Base-by-base conservation (phyloP, 37 sponge, comb jelly and placozoan genomes). In the Axinella damicornis region DNA sequence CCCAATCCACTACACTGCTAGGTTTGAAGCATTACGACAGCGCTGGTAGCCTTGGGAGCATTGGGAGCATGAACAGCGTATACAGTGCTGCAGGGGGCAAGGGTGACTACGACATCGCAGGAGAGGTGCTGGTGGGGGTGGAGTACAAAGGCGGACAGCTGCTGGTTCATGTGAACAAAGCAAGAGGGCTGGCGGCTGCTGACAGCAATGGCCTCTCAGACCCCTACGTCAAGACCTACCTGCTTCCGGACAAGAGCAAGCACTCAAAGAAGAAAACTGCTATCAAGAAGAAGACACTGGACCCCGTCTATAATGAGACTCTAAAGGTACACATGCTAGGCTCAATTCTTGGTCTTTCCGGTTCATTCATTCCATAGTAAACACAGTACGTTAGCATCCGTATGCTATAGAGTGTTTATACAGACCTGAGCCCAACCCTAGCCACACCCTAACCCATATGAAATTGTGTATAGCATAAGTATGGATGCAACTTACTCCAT, bases 221-320 rank as follows among this genome's bases (percentile, higher is more conserved):
- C 52, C 91, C 87, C 38, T 87, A 87, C 68, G 62, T 92, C 73
- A 87, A 87, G 89, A 83, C 84, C 54, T 92, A 87, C 63, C 76
- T 92, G 59, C 81, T 92, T 19, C 88, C 92, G 0, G 92, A 92
- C 76, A 74, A 67, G 46, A 80, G 67, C 74, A 92, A 92, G 55
- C 56, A 73, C 70, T 68, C 89, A 31, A 87, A 92, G 76, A 83
- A 35, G 81, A 92, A 88, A 76, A 92, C 92, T 21, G 37, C 16
- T 0, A 53, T 83, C 30, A 67, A 71, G 17, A 59, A 53, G 62
- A 84, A 88, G 79, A 87, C 89, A 2, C 63, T 83, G 54, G 73
- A 87, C 63, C 92, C 92, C 36, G 64, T 69, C 34, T 91, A 71
- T 60, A 82, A 70, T 20, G 83, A 91, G 65, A 76, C 78, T 33